Conservation (phyloP, 2,888 invertebrate species). For the Morpho achilles region DNA sequence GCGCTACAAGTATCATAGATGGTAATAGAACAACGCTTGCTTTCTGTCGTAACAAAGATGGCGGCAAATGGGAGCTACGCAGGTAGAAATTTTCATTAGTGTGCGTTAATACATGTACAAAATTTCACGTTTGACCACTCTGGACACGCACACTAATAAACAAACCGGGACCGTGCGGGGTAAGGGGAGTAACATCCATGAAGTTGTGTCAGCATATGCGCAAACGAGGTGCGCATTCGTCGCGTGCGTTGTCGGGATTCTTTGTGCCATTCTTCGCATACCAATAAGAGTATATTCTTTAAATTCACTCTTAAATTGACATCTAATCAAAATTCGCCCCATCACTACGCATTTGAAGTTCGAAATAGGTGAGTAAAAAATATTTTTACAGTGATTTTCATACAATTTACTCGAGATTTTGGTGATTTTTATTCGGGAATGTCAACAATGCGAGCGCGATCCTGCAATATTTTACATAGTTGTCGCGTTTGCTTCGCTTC, state of each 20-base stretch:
- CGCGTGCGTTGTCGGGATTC: constrained; percentile 97
- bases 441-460: constrained; percentile 87
- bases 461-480: constrained; percentile 89
- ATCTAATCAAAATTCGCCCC: constrained; percentile 82
- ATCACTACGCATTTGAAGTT: constrained; percentile 81
- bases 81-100: constrained; percentile 64
- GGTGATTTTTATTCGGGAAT: constrained; percentile 83
- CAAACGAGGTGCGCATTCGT: constrained; percentile 89
- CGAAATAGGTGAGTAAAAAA: constrained; percentile 86
- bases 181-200: constrained; percentile 76
- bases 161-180: constrained; percentile 70
- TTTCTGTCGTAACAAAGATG: constrained; percentile 68
- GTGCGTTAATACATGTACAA: constrained; percentile 65
- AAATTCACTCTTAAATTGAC: constrained; percentile 84
- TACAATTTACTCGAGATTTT: constrained; percentile 80
- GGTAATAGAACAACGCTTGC: constrained; percentile 46
- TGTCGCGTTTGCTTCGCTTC: constrained; percentile 84
- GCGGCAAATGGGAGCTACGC: constrained; percentile 72
- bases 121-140: constrained; percentile 80
- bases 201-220: constrained; percentile 88
- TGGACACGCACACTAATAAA: constrained; percentile 58
- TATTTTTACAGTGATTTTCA: constrained; percentile 78
- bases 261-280: constrained; percentile 98
- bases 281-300: constrained; percentile 88
- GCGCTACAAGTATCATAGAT: constrained; percentile 34